Evolutionary conservation across 2,113 vertebrate genomes (phyloP), one percentile per base, ranked within the genome.

Genomic region (Amazona guildingii): DNA sequence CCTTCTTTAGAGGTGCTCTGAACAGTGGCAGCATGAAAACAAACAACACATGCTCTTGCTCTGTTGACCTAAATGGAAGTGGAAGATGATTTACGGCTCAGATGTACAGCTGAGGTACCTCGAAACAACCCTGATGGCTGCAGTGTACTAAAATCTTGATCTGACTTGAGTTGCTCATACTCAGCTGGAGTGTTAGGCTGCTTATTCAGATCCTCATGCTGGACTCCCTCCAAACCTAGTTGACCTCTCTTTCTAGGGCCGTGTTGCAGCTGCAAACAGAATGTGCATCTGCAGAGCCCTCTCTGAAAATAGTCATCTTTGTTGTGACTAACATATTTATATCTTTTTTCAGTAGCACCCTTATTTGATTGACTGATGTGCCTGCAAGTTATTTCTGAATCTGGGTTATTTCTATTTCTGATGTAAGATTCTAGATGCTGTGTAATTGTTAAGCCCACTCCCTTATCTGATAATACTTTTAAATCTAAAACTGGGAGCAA

Each of bases 351-450:
- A 95, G 94, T 84, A 94, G 73, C 70, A 82, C 51, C 70, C 86
- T 97, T 94, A 43, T 84, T 96, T 98, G 97, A 98, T 97, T 97
- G 97, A 97, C 94, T 94, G 95, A 97, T 92, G 89, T 70, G 92
- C 61, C 97, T 97, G 93, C 33, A 87, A 95, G 95, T 87, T 98
- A 98, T 98, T 98, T 98, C 94, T 96, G 92, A 97, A 97, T 94
- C 88, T 90, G 79, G 76, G 92, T 96, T 97, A 94, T 96, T 97
- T 97, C 97, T 97, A 83, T 97, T 97, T 97, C 92, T 92, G 91
- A 95, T 90, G 79, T 90, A 94, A 97, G 84, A 92, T 84, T 82
- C 78, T 96, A 92, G 77, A 96, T 92, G 89, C 84, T 92, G 73
- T 83, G 88, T 92, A 95, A 95, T 91, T 94, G 73, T 83, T 94